Conservation (phyloP, 2,113 vertebrate species). For the Eurystomus gularis region DNA sequence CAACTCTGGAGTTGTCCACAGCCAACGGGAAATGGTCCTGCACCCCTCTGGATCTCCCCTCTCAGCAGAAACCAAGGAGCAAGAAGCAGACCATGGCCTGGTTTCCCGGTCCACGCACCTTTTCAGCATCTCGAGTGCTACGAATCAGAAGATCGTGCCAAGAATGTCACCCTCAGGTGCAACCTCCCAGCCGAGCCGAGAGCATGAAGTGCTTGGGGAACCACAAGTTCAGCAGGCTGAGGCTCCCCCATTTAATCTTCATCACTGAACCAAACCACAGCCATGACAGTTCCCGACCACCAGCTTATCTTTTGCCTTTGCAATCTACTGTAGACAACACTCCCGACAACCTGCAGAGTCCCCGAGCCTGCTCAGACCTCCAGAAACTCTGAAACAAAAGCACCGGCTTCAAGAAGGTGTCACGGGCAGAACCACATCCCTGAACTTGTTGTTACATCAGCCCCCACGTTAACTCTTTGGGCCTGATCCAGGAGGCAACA, state of each 20-base stretch:
- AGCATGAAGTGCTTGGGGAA: not conserved
- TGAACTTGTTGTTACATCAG: constrained; percentile 67
- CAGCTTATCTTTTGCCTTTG: constrained; percentile 48
- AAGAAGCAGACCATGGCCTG: not conserved
- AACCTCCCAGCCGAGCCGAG: not conserved
- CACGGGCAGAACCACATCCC: constrained; percentile 50
- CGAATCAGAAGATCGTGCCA: not conserved
- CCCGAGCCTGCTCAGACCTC: constrained; percentile 40
- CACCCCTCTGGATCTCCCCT: rapidly evolving
- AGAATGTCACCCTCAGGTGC: constrained; percentile 46
- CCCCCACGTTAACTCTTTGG: not conserved
- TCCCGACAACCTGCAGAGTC: constrained; percentile 38
- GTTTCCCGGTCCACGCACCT: not conserved
- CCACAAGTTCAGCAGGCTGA: not conserved
- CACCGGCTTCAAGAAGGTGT: constrained; percentile 62
- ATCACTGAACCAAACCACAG: constrained; percentile 40
- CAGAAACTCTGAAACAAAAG: constrained; percentile 21
- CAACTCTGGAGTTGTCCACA: not conserved
- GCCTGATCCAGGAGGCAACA: not conserved
- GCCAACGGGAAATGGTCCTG: not conserved
- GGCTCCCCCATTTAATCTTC: not conserved
- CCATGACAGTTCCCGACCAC: constrained; percentile 39
- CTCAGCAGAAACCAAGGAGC: not conserved
- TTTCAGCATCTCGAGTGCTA: not conserved
- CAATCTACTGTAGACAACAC: constrained; percentile 19